Conservation (phyloP, 2,113 vertebrate genomes). For the Scophthalmus maximus region DNA sequence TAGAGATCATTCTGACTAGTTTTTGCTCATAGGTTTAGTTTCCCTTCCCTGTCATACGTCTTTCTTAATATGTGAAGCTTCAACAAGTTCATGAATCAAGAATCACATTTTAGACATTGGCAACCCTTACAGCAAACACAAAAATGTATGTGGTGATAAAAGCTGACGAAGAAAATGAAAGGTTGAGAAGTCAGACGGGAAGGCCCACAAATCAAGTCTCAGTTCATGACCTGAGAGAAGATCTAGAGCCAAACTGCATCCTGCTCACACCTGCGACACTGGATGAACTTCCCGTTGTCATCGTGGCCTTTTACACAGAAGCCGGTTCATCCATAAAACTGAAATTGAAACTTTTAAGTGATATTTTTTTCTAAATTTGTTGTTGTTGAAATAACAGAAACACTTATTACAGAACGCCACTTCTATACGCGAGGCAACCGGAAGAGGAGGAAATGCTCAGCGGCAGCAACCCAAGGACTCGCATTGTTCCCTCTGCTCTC, state of each 20-base stretch:
- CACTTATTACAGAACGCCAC: not conserved
- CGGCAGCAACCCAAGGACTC: constrained; percentile 13
- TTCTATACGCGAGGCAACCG: constrained; percentile 20
- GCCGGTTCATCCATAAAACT: no score
- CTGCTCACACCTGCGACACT: not conserved
- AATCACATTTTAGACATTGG: not conserved
- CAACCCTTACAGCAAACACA: not conserved
- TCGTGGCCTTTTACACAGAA: no score
- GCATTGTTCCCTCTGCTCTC: constrained; percentile 11
- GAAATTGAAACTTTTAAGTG: not conserved
- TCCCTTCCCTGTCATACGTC: not conserved
- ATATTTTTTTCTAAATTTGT: not conserved
- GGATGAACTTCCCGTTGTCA: no score
- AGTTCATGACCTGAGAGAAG: not conserved
- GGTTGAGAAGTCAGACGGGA: not conserved
- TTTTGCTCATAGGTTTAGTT: not conserved
- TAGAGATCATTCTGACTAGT: not conserved
- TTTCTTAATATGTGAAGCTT: not conserved
- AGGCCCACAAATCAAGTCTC: not conserved
- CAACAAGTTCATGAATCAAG: not conserved
- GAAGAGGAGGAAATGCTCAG: constrained; percentile 37
- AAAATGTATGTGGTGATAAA: not conserved
- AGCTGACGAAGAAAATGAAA: not conserved
- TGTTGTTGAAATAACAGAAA: not conserved
- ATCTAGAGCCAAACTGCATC: constrained; percentile 2